Conservation (phyloP, 2,113 vertebrate species). For the Corvus cornix region DNA sequence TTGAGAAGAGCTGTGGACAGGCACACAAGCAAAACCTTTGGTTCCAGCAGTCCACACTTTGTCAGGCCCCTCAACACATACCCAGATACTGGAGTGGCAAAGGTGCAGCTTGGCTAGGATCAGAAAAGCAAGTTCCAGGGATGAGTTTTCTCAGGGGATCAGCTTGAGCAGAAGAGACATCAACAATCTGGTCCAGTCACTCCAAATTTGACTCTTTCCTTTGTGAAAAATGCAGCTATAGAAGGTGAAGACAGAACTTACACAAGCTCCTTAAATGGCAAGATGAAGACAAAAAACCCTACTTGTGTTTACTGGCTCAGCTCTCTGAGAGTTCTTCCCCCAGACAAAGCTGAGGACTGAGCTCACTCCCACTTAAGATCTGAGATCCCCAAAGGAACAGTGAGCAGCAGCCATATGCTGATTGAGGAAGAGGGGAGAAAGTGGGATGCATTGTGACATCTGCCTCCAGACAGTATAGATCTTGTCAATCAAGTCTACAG, state of each 20-base stretch:
- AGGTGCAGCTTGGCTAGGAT: not conserved
- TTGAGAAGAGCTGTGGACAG: not conserved
- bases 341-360: not conserved
- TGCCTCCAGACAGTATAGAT: slow-evolving; percentile 1
- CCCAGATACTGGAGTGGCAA: not conserved
- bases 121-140: not conserved
- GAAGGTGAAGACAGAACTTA: not conserved
- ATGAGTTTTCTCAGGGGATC: not conserved
- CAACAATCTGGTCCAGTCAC: not conserved
- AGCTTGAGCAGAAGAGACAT: not conserved
- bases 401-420: not conserved
- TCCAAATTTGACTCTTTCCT: not conserved
- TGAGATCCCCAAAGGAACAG: not conserved
- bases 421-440: slow-evolving; percentile 18
- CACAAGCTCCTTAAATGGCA: not conserved
- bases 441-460: not conserved
- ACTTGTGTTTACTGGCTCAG: not conserved
- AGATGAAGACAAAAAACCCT: not conserved
- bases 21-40: not conserved
- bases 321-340: not conserved
- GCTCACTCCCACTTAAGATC: not conserved
- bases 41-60: not conserved
- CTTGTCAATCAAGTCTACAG: not conserved
- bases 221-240: not conserved
- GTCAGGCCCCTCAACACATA: not conserved